phyloP scores from a whole-genome alignment of 2,113 vertebrate genomes.

The Semicossyphus pulcher region DNA sequence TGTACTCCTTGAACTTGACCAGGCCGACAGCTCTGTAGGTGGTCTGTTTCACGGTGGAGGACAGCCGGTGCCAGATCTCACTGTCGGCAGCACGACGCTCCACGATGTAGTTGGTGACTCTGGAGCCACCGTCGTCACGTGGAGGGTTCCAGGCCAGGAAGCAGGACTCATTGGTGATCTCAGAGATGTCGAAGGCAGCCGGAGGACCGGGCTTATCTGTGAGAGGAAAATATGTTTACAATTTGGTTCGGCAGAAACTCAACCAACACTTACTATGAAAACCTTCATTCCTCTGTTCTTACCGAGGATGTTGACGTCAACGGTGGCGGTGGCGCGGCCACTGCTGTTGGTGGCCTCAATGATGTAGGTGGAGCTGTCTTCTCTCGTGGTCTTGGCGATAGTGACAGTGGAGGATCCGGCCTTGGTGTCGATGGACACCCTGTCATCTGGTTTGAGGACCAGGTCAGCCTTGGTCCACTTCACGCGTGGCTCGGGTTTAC shows the following conservation, averaged over 20 bases:
- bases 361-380: slow-evolving; percentile 95
- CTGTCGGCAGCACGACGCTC: slow-evolving; percentile 91
- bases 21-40: slow-evolving; percentile 92
- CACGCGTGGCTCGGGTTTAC: slow-evolving; percentile 92
- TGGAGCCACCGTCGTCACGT: slow-evolving; percentile 95
- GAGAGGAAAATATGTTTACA: not conserved
- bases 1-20: slow-evolving; percentile 92
- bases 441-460: slow-evolving; percentile 89
- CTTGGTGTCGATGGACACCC: slow-evolving; percentile 90
- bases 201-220: slow-evolving; percentile 97
- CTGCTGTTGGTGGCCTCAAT: slow-evolving; percentile 95
- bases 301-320: slow-evolving; percentile 98
- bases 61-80: slow-evolving; percentile 96
- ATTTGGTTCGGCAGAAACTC: not conserved
- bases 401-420: slow-evolving; percentile 90
- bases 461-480: slow-evolving; percentile 97
- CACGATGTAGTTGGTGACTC: slow-evolving; percentile 94
- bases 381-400: slow-evolving; percentile 90
- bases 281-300: not conserved
- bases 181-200: slow-evolving; percentile 96
- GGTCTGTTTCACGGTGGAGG: slow-evolving; percentile 96
- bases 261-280: not conserved
- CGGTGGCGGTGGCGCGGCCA: slow-evolving; percentile 95
- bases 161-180: slow-evolving; percentile 94
- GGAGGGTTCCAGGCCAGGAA: slow-evolving; percentile 98